phyloP scores from a whole-genome alignment of 2,113 vertebrate species.

The Halichoerus grypus region DNA sequence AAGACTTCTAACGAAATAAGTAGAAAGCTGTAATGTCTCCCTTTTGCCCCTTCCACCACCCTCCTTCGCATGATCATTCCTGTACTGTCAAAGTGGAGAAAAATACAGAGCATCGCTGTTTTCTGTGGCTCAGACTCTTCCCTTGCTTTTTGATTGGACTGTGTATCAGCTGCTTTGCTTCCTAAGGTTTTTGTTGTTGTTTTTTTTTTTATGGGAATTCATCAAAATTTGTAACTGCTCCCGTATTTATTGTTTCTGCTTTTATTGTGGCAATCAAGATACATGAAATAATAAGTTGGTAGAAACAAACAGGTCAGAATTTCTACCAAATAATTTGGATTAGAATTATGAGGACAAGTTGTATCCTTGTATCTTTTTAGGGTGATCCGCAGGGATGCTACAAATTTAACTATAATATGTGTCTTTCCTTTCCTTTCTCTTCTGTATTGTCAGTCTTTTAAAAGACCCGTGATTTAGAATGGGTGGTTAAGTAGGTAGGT shows the following conservation, averaged over 20 bases:
- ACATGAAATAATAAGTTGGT: neutral
- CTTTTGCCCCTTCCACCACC: too few species aligned
- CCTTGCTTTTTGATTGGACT: neutral
- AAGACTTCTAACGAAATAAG: neutral
- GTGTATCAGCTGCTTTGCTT: neutral
- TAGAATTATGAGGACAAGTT: neutral
- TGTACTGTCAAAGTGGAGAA: neutral
- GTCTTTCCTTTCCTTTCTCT: neutral
- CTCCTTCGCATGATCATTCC: neutral
- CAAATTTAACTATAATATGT: neutral
- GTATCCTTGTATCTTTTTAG: neutral
- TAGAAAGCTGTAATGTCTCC: neutral
- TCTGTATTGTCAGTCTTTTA: slow-evolving; percentile 31
- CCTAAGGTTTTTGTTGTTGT: neutral
- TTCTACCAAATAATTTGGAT: neutral
- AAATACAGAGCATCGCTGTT: neutral
- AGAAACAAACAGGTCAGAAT: neutral
- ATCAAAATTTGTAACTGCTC: neutral
- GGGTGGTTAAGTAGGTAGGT: neutral
- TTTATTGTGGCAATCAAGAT: neutral
- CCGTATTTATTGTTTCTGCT: neutral
- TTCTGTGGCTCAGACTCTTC: neutral
- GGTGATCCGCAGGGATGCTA: neutral
- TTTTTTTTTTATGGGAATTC: neutral
- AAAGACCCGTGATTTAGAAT: neutral